Conservation (phyloP, 30 jellyfish, hydroid and myxozoan species). For the Rhopilema esculentum region DNA sequence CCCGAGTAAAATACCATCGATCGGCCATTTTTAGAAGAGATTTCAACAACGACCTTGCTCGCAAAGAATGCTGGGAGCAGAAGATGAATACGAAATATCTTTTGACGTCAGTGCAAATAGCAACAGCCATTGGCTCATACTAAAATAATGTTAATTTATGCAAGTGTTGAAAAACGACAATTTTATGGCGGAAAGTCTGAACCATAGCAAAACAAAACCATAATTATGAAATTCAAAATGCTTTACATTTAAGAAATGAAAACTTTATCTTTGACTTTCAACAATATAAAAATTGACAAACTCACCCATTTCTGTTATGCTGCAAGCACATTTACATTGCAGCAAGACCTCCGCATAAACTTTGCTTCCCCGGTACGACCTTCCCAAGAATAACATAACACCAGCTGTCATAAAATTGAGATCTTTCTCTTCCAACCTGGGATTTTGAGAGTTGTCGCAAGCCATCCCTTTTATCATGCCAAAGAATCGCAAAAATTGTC, state of each 20-base stretch:
- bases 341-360: neutral
- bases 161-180: neutral
- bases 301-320: neutral
- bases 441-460: neutral
- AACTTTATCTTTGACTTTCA: neutral
- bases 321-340: neutral
- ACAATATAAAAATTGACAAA: neutral
- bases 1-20: conserved; percentile 91
- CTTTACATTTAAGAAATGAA: neutral
- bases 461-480: neutral
- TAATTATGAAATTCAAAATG: neutral
- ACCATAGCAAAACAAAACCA: conserved; percentile 16
- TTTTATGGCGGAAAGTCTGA: neutral
- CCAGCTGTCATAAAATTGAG: conserved; percentile 29
- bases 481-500: neutral
- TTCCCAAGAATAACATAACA: conserved; percentile 6
- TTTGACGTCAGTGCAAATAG: conserved; percentile 1
- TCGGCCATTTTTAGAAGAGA: conserved; percentile 81
- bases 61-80: conserved; percentile 53
- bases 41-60: conserved; percentile 59
- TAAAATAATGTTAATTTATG: conserved; percentile 8
- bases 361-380: conserved; percentile 7
- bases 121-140: conserved; percentile 7
- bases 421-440: neutral
- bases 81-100: neutral